phyloP scores from a whole-genome alignment of 2,888 invertebrate genomes.

The Eueremaeus valkanovi region DNA sequence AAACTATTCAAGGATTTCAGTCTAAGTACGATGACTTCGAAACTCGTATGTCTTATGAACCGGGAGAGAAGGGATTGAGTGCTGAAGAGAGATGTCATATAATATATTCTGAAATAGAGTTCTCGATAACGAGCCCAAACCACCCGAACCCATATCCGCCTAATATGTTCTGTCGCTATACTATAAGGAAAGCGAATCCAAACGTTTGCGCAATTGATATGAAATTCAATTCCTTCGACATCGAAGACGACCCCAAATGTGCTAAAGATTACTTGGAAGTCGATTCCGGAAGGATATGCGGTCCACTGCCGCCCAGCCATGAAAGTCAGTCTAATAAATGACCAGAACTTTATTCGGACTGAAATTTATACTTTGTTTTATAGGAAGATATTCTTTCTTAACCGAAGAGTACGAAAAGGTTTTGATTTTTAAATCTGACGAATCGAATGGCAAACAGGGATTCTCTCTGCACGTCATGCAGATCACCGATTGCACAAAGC shows the following conservation, averaged over 20 bases:
- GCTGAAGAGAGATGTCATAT: slow-evolving; percentile 43
- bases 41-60: background rate
- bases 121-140: slow-evolving; percentile 45
- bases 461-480: slow-evolving; percentile 45
- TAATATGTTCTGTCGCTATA: slow-evolving; percentile 47
- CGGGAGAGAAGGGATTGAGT: background rate
- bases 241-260: slow-evolving; percentile 47
- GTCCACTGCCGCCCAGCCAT: slow-evolving; percentile 40
- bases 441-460: slow-evolving; percentile 39
- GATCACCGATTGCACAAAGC: slow-evolving; percentile 43
- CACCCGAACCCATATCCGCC: slow-evolving; percentile 46
- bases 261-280: slow-evolving; percentile 46
- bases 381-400: slow-evolving; percentile 42
- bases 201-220: slow-evolving; percentile 48
- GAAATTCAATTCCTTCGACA: slow-evolving; percentile 47
- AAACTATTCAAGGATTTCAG: background rate
- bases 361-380: background rate
- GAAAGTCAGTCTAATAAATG: slow-evolving; percentile 32
- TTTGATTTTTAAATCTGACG: slow-evolving; percentile 44
- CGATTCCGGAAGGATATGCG: slow-evolving; percentile 44
- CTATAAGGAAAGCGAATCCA: slow-evolving; percentile 43
- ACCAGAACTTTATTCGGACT: background rate
- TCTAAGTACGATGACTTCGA: slow-evolving; percentile 16
- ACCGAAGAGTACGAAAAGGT: slow-evolving; percentile 38
- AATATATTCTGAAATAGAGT: slow-evolving; percentile 45